Evolutionary conservation across 2,797 vertebrate species (phyloP).

Genomic region (Pristis pectinata): DNA sequence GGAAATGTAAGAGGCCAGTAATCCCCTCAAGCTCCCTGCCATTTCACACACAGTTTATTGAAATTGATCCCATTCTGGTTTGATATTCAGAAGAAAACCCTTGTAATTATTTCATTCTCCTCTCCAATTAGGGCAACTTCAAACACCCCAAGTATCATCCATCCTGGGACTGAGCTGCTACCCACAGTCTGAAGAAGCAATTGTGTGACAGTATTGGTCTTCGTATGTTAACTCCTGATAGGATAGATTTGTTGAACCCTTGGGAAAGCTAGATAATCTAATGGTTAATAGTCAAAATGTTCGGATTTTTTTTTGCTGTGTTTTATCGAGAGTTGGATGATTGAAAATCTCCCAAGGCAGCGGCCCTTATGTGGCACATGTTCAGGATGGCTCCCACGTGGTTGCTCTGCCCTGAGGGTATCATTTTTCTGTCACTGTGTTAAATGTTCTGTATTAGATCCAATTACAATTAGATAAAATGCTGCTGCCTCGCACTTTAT

Average conservation of each 20-base stretch:
- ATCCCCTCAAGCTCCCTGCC: neutral
- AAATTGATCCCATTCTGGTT: neutral
- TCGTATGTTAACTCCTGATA: neutral
- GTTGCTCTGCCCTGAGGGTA: neutral
- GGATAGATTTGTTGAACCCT: neutral
- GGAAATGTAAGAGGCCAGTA: neutral
- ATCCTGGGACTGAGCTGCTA: neutral
- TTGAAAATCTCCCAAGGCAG: neutral
- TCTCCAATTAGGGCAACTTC: neutral
- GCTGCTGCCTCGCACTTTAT: neutral
- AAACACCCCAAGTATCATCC: neutral
- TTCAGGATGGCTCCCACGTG: neutral
- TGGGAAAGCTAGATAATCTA: neutral
- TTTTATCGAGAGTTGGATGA: neutral
- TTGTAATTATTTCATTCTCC: neutral
- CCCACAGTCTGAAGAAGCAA: neutral
- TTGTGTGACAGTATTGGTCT: neutral
- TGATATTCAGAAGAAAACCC: neutral
- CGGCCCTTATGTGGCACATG: neutral
- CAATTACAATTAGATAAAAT: conserved; percentile 12
- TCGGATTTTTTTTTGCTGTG: neutral
- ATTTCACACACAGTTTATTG: neutral
- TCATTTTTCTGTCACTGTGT: neutral
- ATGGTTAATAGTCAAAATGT: neutral
- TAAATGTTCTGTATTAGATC: neutral